Evolutionary conservation across 2,888 invertebrate species (phyloP), one percentile per base, ranked within the genome.

Genomic region (Carcina quercana): DNA sequence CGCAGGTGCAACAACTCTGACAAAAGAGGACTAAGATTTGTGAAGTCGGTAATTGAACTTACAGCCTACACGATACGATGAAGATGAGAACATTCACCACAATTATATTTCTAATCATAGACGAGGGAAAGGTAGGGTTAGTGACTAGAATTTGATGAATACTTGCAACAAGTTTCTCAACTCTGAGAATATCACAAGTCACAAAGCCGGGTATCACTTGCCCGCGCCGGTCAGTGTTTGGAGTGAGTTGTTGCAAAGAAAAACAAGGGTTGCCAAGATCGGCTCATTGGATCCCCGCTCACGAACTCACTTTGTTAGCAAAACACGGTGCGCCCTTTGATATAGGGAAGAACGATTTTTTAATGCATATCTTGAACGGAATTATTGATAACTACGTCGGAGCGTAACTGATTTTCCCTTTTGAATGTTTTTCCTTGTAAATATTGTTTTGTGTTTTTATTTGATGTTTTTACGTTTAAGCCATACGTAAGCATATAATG

Each of bases 251-350:
- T 78, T 70, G 66, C 65, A 58, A 74, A 73, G 62, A 66, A 78
- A 76, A 80, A 79, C 76, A 80, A 69, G 79, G 79, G 79, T 64
- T 59, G 38, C 47, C 52, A 41, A 48, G 56, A 70, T 69, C 64
- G 56, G 48, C 65, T 76, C 68, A 76, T 83, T 72, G 61, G 55
- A 43, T 53, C 59, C 48, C 82, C 45, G 59, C 60, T 70, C 82
- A 83, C 82, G 82, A 63, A 56, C 69, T 59, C 76, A 79, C 76
- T 80, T 80, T 76, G 79, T 75, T 79, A 80, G 67, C 65, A 79
- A 79, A 83, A 80, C 79, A 80, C 55, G 59, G 48, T 48, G 47
- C 51, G 49, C 58, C 73, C 79, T 80, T 82, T 82, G 82, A 80
- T 69, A 65, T 59, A 57, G 53, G 55, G 55, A 49, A 53, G 51